phyloP scores from a whole-genome alignment of 1,140 invertebrate genomes.

The Cydia strobilella region DNA sequence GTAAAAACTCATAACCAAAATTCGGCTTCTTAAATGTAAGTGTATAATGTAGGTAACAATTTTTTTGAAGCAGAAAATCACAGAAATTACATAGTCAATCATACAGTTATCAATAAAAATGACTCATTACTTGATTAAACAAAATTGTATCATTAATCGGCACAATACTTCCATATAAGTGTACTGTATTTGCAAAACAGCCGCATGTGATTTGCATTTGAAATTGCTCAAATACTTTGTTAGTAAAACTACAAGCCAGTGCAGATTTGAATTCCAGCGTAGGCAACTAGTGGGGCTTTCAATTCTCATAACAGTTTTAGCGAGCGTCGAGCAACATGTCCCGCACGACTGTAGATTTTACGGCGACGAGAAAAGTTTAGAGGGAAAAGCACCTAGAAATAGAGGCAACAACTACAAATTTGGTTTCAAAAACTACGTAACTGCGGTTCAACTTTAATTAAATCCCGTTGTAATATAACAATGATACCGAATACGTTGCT shows the following conservation, averaged over 20 bases:
- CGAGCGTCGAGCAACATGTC: slow-evolving; percentile 4
- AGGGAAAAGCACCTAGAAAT: slow-evolving; percentile 15
- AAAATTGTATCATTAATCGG: too few relatives aligned
- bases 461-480: not conserved
- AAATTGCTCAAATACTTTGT: slow-evolving; percentile 13
- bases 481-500: not conserved
- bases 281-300: slow-evolving; percentile 28
- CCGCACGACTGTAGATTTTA: slow-evolving; percentile 7
- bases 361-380: slow-evolving; percentile 5
- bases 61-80: too few relatives aligned
- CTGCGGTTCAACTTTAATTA: not conserved
- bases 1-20: too few relatives aligned
- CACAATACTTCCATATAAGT: too few relatives aligned
- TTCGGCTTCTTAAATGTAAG: too few relatives aligned
- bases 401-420: slow-evolving; percentile 9
- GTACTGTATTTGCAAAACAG: not conserved
- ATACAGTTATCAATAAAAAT: too few relatives aligned
- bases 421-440: not conserved
- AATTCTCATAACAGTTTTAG: slow-evolving; percentile 30
- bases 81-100: too few relatives aligned
- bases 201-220: slow-evolving; percentile 2
- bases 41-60: too few relatives aligned
- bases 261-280: slow-evolving; percentile 26
- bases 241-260: slow-evolving; percentile 22
- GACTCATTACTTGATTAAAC: too few relatives aligned